Conservation (phyloP, 2,797 vertebrate genomes). For the Lateolabrax maculatus region DNA sequence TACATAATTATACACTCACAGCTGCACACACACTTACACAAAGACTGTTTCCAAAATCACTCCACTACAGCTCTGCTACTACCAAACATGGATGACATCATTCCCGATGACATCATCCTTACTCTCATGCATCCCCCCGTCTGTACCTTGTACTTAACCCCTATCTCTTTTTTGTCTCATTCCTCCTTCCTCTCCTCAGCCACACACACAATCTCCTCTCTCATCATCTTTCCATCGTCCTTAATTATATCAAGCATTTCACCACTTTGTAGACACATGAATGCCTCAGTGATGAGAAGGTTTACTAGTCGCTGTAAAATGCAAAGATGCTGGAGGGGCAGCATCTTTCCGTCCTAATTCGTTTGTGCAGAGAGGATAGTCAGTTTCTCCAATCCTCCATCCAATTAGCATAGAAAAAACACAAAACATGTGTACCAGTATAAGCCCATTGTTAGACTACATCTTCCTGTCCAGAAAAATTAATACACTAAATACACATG, state of each 20-base stretch:
- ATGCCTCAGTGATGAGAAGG: neutral
- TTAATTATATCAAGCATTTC: constrained; percentile 35
- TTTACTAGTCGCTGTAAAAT: too few relatives aligned
- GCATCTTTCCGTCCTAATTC: too few relatives aligned
- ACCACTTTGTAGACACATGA: neutral
- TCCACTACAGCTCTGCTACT: constrained; percentile 5
- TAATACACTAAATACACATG: too few relatives aligned
- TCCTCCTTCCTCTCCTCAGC: neutral
- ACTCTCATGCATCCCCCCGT: neutral
- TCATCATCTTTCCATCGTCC: constrained; percentile 1
- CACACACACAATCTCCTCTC: neutral
- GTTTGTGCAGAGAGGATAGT: neutral
- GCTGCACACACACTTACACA: constrained; percentile 1
- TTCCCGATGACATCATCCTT: constrained; percentile 54
- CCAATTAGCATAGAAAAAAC: neutral
- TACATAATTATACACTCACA: too few relatives aligned
- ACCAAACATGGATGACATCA: constrained; percentile 57
- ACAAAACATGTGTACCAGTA: neutral
- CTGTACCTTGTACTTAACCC: neutral
- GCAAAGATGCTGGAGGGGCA: neutral
- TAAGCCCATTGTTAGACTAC: neutral
- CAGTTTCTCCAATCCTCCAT: too few relatives aligned
- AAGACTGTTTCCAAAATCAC: constrained; percentile 2
- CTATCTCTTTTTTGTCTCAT: neutral
- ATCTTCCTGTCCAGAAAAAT: neutral